These are phyloP conservation scores for Muscicapa adusta DNA, from an alignment of 2,113 vertebrate genomes.

Conservation along the genomic window DNA sequence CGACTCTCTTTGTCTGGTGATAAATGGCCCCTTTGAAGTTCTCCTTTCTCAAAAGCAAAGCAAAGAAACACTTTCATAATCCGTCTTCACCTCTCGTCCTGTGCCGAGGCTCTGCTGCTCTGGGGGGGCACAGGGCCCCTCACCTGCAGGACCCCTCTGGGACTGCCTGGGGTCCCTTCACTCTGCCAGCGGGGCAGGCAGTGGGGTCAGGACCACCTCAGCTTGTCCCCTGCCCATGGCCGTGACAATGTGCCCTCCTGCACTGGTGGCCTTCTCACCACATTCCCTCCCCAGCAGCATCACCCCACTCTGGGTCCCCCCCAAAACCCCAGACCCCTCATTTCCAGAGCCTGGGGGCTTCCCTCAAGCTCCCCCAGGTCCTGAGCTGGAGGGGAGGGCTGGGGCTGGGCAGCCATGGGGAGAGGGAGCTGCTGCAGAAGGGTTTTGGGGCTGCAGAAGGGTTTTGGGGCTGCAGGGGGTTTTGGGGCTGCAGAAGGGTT, in stretches of 20 bases:
- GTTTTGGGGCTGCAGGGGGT: accelerated
- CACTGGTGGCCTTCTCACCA: accelerated
- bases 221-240: neutral
- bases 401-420: accelerated
- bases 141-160: neutral
- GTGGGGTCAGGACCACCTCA: accelerated
- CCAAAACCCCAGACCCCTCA: neutral
- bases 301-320: too few relatives aligned
- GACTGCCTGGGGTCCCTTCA: neutral
- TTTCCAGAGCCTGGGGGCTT: neutral
- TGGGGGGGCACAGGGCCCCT: neutral
- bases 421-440: accelerated
- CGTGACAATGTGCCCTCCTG: neutral
- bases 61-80: slow-evolving; percentile 57
- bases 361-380: accelerated
- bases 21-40: slow-evolving; percentile 60
- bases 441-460: too few relatives aligned
- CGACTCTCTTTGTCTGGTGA: slow-evolving; percentile 51
- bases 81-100: neutral
- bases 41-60: slow-evolving; percentile 54
- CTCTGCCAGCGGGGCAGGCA: neutral
- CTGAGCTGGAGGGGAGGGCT: accelerated
- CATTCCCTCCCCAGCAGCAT: accelerated
- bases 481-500: neutral
- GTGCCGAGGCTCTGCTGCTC: neutral